Evolutionary conservation across 1,140 invertebrate species (phyloP).

Genomic region (Drosophila suzukii): DNA sequence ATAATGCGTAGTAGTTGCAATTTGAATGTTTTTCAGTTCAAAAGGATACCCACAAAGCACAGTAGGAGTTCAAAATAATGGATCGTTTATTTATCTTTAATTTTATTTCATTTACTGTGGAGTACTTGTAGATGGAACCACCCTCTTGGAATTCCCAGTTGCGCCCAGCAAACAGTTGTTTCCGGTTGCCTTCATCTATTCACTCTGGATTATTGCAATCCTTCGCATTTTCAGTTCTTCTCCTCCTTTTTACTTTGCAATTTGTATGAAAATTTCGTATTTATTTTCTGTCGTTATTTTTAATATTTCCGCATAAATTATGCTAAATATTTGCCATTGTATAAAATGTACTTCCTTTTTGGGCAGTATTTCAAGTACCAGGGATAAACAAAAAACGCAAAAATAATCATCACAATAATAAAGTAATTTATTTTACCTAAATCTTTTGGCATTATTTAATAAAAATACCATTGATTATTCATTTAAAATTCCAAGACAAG

Average conservation of each 20-base stretch:
- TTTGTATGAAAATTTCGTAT: slow-evolving; percentile 29
- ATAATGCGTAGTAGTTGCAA: neutral
- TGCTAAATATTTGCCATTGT: slow-evolving; percentile 51
- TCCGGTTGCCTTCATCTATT: slow-evolving; percentile 35
- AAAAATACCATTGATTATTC: neutral
- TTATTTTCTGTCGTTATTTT: slow-evolving; percentile 40
- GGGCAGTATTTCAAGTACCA: neutral
- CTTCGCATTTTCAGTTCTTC: slow-evolving; percentile 1
- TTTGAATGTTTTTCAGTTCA: neutral
- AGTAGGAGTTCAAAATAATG: neutral
- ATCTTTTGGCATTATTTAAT: too few relatives aligned
- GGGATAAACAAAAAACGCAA: neutral
- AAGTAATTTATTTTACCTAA: too few relatives aligned
- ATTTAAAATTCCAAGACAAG: neutral
- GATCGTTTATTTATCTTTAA: slow-evolving; percentile 8
- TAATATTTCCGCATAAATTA: slow-evolving; percentile 54
- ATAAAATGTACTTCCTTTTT: neutral
- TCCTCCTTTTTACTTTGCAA: slow-evolving; percentile 8
- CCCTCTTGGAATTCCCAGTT: slow-evolving; percentile 6
- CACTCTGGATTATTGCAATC: slow-evolving; percentile 24
- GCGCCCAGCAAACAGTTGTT: slow-evolving; percentile 23
- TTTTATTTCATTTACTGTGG: neutral
- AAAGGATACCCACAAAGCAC: neutral
- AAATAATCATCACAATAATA: neutral
- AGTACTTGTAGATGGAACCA: slow-evolving; percentile 5